Conservation (phyloP, 2,888 invertebrate species). For the Eledona agricola region DNA sequence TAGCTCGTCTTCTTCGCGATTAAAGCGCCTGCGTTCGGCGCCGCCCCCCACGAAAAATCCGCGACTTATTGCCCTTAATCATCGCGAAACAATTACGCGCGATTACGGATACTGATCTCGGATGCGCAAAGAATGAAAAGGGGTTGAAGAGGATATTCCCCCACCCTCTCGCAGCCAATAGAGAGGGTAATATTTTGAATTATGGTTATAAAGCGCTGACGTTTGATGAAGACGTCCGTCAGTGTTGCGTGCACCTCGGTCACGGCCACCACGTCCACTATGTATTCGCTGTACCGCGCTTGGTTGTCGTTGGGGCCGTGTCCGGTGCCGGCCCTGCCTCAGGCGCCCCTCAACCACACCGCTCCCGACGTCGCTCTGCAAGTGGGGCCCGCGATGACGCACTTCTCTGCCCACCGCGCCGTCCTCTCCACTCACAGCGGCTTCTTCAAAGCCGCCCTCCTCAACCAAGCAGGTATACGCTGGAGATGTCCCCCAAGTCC, state of each 20-base stretch:
- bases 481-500: not conserved
- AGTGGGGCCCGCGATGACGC: slow-evolving; percentile 70
- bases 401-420: slow-evolving; percentile 74
- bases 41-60: slow-evolving; percentile 7
- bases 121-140: slow-evolving; percentile 42
- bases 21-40: slow-evolving; percentile 12
- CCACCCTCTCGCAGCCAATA: slow-evolving; percentile 36
- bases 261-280: slow-evolving; percentile 36
- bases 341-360: slow-evolving; percentile 48
- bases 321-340: slow-evolving; percentile 35
- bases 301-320: slow-evolving; percentile 61
- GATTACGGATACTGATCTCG: slow-evolving; percentile 25
- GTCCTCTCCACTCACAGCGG: slow-evolving; percentile 76
- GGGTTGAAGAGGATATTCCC: slow-evolving; percentile 35
- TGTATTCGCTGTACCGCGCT: slow-evolving; percentile 63
- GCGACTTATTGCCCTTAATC: slow-evolving; percentile 15
- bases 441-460: slow-evolving; percentile 73
- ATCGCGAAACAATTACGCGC: slow-evolving; percentile 22
- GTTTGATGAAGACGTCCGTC: slow-evolving; percentile 54
- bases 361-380: slow-evolving; percentile 71
- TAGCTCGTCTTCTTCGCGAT: slow-evolving; percentile 23
- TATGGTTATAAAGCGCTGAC: slow-evolving; percentile 56
- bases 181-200: slow-evolving; percentile 51
- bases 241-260: slow-evolving; percentile 48
- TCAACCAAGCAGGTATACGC: slow-evolving; percentile 57